phyloP scores from a whole-genome alignment of 2,797 vertebrate genomes.

The Pachyuromys duprasi region DNA sequence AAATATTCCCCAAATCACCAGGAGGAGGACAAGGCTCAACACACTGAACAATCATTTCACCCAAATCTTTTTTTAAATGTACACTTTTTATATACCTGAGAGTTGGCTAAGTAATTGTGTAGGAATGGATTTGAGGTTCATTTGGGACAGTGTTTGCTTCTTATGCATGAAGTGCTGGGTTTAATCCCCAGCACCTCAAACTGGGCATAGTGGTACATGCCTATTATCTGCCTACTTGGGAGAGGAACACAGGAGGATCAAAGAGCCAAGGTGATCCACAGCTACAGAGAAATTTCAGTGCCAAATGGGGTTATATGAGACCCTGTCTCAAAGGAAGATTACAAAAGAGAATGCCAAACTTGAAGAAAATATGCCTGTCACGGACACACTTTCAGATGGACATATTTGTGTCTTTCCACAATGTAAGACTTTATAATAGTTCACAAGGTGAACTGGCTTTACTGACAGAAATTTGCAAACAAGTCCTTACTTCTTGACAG shows the following conservation, averaged over 20 bases:
- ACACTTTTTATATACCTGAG: background rate
- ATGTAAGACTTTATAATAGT: background rate
- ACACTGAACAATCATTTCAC: background rate
- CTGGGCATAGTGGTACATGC: background rate
- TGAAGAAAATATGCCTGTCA: background rate
- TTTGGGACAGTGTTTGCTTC: background rate
- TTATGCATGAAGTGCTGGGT: background rate
- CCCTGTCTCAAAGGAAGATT: background rate
- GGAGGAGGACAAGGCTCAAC: slow-evolving; percentile 33
- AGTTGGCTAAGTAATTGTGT: background rate
- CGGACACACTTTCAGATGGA: background rate
- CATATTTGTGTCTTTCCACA: background rate
- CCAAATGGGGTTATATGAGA: background rate
- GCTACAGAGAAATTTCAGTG: background rate
- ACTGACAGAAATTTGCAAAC: background rate
- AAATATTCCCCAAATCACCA: background rate
- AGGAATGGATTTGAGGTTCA: background rate
- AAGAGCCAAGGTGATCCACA: background rate
- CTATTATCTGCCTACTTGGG: background rate
- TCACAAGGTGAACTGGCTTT: background rate
- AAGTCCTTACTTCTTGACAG: background rate
- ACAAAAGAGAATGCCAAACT: background rate
- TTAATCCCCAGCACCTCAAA: background rate
- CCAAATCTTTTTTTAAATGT: slow-evolving; percentile 43
- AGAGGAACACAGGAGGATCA: background rate